These are phyloP conservation scores for Gnathonemus echidnorhynchus DNA, from an alignment of 2,113 vertebrate species.

Conservation along the genomic window DNA sequence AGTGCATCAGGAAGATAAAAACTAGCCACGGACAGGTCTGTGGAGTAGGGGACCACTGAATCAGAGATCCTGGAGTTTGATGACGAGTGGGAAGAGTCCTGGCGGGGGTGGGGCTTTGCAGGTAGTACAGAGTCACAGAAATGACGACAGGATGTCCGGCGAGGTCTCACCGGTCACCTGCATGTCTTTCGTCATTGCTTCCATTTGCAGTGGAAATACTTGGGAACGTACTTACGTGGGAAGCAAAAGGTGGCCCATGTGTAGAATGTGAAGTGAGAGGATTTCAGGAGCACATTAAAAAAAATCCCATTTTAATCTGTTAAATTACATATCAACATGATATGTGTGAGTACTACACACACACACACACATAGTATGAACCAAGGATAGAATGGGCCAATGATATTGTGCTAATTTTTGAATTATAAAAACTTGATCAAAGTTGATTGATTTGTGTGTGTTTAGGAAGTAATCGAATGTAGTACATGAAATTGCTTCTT, in stretches of 20 bases:
- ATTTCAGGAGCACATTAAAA: background rate
- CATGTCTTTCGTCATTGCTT: background rate
- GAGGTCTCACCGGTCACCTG: background rate
- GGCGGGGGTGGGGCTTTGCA: background rate
- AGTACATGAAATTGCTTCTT: background rate
- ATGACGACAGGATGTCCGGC: background rate
- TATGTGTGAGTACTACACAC: background rate
- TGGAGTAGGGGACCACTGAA: background rate
- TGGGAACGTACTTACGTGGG: background rate
- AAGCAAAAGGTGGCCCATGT: background rate
- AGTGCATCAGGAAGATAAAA: background rate
- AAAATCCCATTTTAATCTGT: background rate
- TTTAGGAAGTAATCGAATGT: background rate
- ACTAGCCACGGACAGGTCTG: background rate
- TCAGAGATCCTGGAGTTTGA: background rate
- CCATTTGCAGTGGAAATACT: background rate
- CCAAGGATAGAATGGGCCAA: background rate
- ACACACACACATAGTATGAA: background rate
- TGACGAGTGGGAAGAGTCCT: background rate
- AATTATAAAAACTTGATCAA: background rate
- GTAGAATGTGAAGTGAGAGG: background rate
- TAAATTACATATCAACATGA: background rate
- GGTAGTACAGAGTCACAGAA: background rate
- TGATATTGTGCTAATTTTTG: background rate
- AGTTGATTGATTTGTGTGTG: background rate